These are phyloP conservation scores for Pterostichus madidus DNA, from an alignment of 2,888 invertebrate genomes.

Conservation along the genomic window DNA sequence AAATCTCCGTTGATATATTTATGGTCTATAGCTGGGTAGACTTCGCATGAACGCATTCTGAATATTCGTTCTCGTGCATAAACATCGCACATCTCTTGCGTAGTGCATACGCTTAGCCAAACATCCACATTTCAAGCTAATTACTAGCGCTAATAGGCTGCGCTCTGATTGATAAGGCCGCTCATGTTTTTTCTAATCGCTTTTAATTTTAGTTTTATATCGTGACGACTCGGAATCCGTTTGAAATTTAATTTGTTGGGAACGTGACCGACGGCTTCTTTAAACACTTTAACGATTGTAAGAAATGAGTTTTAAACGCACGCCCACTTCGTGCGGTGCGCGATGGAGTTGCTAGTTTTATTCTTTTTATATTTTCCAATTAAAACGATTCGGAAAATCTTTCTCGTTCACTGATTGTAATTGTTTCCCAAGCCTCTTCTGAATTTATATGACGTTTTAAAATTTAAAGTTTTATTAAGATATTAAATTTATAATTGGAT, in stretches of 20 bases:
- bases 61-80: background rate
- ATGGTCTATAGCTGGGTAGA: background rate
- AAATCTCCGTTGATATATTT: background rate
- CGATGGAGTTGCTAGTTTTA: too few relatives aligned
- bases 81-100: background rate
- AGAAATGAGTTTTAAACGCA: constrained; percentile 22
- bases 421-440: background rate
- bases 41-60: background rate
- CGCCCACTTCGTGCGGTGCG: too few relatives aligned
- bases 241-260: background rate
- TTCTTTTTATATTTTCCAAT: background rate
- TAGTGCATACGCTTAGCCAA: background rate
- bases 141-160: constrained; percentile 15
- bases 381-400: too few relatives aligned
- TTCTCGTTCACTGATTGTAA: too few relatives aligned
- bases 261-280: constrained; percentile 28
- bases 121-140: constrained; percentile 16
- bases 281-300: background rate
- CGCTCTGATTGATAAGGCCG: constrained; percentile 38
- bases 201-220: constrained; percentile 14
- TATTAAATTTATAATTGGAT: background rate
- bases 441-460: background rate
- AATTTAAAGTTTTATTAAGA: background rate
- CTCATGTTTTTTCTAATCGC: constrained; percentile 22
- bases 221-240: constrained; percentile 2